Conservation (phyloP, 2,113 vertebrate species). For the Hippopotamus amphibius region DNA sequence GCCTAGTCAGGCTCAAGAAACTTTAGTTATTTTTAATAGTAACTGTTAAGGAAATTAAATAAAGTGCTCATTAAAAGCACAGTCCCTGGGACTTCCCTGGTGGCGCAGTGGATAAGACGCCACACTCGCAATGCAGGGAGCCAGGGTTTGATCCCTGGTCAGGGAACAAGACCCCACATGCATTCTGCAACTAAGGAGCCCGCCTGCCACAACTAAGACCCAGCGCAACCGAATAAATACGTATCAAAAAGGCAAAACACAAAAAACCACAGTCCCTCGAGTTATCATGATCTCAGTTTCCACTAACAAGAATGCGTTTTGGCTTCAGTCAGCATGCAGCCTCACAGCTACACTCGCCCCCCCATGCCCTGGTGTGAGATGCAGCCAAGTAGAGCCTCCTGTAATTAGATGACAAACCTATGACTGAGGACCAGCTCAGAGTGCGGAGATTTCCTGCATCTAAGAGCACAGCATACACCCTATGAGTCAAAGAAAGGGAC, state of each 20-base stretch:
- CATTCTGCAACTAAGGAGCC: no score
- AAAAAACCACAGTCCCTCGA: background rate
- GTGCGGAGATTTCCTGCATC: background rate
- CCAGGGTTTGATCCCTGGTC: no score
- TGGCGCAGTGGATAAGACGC: no score
- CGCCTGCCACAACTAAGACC: no score
- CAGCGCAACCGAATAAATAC: no score
- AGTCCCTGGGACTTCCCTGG: background rate
- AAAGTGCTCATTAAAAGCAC: background rate
- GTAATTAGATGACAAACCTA: background rate
- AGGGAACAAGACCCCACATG: no score
- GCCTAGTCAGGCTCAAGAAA: background rate
- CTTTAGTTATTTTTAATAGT: conserved; percentile 41
- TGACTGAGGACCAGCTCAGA: background rate
- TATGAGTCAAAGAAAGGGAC: background rate
- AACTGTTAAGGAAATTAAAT: conserved; percentile 47
- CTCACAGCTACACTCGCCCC: background rate
- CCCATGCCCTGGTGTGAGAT: background rate
- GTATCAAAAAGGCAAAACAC: background rate
- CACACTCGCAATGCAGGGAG: no score
- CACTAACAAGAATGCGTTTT: background rate
- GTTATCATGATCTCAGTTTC: background rate
- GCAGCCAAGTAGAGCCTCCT: background rate
- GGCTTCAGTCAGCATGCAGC: background rate
- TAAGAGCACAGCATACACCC: background rate